phyloP scores from a whole-genome alignment of 2,113 vertebrate species.

The Saccopteryx leptura region DNA sequence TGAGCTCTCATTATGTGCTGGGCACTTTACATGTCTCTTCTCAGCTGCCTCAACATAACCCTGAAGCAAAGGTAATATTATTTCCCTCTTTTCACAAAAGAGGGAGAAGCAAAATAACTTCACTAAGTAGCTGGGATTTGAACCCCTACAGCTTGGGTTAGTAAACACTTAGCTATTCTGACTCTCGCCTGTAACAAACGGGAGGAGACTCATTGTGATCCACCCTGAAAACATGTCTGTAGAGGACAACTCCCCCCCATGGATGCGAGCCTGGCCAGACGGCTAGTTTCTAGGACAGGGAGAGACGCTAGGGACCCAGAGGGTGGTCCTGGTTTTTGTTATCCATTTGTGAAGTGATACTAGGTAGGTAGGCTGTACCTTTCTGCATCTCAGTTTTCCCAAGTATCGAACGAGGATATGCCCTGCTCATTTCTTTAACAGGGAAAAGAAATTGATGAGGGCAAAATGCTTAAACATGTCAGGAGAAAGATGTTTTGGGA shows the following conservation, averaged over 20 bases:
- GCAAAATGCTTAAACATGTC: background rate
- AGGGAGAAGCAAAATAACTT: conserved; percentile 18
- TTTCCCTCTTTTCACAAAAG: background rate
- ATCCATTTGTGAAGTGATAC: background rate
- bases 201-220: background rate
- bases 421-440: background rate
- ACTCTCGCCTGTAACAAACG: background rate
- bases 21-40: background rate
- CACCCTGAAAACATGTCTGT: background rate
- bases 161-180: background rate
- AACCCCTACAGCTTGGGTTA: background rate
- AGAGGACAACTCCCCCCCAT: background rate
- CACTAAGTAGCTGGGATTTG: background rate
- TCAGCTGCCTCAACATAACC: conserved; percentile 4
- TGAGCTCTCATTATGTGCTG: background rate
- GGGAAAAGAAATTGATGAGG: background rate
- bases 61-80: background rate
- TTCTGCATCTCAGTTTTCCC: background rate
- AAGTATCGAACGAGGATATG: background rate
- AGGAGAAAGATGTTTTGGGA: background rate
- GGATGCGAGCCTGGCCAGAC: background rate
- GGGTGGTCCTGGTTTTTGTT: background rate
- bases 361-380: background rate
- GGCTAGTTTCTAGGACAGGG: background rate
- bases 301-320: background rate